Evolutionary conservation across 1,140 invertebrate species (phyloP), one percentile per base, ranked within the genome.

Genomic region (Pogonognathellus flavescens): DNA sequence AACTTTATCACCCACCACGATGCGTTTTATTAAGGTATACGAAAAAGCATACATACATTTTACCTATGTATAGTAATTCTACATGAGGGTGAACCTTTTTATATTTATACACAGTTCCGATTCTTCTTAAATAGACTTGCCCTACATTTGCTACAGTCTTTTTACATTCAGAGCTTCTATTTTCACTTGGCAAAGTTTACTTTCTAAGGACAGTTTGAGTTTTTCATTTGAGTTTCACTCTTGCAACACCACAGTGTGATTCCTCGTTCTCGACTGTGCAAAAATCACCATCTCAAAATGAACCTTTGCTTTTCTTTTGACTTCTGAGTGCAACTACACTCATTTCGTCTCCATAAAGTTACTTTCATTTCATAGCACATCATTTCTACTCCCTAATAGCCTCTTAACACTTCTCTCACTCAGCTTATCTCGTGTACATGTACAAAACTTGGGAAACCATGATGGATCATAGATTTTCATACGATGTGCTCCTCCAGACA

Each of bases 151-250:
- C n/a, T n/a, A n/a, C n/a, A n/a, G n/a, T n/a, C n/a, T n/a, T n/a
- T n/a, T n/a, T n/a, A n/a, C n/a, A n/a, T n/a, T n/a, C n/a, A n/a
- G n/a, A n/a, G n/a, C n/a, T n/a, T 49, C 14, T 76, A 25, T 50
- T 76, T 31, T 31, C 31, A 25, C 25, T 76, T 18, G n/a, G 14
- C 16, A 76, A 76, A 76, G 66, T 76, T 76, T 76, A 76, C 70
- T 76, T 76, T 76, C 41, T n/a, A 76, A 31, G 31, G n/a, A n/a
- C 70, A 14, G 31, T 50, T 76, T 76, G 70, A 76, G 70, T 76
- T 76, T 76, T 50, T 76, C 70, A 49, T 22, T 16, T 16, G 31
- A 70, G 62, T 70, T 41, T 66, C 60, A 66, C n/a, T n/a, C 66
- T n/a, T 76, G 49, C 41, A 16, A 18, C 22, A 5, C 70, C n/a